Percentiles rank a stretch among this genome's conserved stretches.
Conservation (phyloP, 2,797 vertebrate species). For the Acanthiza pusilla region DNA sequence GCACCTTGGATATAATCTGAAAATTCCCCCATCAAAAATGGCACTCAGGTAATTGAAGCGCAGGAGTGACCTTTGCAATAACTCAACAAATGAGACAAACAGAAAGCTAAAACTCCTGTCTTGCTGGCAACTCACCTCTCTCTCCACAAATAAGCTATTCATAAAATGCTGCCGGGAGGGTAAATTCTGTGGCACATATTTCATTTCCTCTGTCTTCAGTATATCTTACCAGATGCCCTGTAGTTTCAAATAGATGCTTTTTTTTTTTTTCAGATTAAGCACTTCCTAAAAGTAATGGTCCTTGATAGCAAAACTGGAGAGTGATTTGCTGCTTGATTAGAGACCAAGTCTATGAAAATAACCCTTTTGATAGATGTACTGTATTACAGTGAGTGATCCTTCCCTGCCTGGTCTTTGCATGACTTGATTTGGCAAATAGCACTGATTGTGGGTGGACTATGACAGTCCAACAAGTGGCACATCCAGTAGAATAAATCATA, state of each 20-base stretch:
- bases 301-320: slow-evolving; percentile 46
- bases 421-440: slow-evolving; percentile 55
- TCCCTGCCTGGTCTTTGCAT: slow-evolving; percentile 38
- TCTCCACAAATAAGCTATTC: slow-evolving; percentile 39
- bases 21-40: slow-evolving; percentile 37
- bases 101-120: slow-evolving; percentile 28
- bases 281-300: slow-evolving; percentile 57
- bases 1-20: slow-evolving; percentile 35
- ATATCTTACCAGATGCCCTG: slow-evolving; percentile 17
- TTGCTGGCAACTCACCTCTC: neutral
- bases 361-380: slow-evolving; percentile 45
- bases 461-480: neutral
- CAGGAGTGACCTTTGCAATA: slow-evolving; percentile 50
- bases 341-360: slow-evolving; percentile 49
- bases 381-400: slow-evolving; percentile 17
- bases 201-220: slow-evolving; percentile 12
- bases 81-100: slow-evolving; percentile 19
- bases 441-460: neutral
- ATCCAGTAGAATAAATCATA: neutral
- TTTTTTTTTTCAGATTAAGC: slow-evolving; percentile 58
- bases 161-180: neutral
- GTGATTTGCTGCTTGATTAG: slow-evolving; percentile 60
- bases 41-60: slow-evolving; percentile 1
- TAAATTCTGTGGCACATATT: slow-evolving; percentile 14
- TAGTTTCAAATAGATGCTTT: slow-evolving; percentile 2